phyloP scores from a whole-genome alignment of 2,113 vertebrate genomes.

The Coptodon bakossiorum region DNA sequence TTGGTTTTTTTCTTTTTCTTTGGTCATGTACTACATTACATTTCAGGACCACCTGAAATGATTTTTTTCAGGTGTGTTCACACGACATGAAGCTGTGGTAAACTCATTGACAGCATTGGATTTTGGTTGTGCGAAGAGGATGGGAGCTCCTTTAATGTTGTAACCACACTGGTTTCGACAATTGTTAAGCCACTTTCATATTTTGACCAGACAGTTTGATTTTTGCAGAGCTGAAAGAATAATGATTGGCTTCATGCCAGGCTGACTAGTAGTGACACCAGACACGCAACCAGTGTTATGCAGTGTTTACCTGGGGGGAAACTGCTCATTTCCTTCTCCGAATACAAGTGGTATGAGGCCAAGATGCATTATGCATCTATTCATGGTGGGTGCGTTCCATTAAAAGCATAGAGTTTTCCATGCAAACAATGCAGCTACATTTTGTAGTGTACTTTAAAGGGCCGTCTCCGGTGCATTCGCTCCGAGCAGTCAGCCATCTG shows the following conservation, averaged over 20 bases:
- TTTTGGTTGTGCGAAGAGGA: not conserved
- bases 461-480: not conserved
- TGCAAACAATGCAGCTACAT: not conserved
- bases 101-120: not conserved
- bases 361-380: not conserved
- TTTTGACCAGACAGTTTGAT: not conserved
- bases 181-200: not conserved
- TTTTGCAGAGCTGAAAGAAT: not conserved
- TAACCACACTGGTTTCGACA: not conserved
- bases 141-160: not conserved
- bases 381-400: not conserved
- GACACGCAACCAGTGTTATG: not conserved
- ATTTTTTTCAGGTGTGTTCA: not conserved
- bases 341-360: not conserved
- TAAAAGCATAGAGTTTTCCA: not conserved
- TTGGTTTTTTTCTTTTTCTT: not conserved
- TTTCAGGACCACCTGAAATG: not conserved
- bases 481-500: slow-evolving; percentile 7
- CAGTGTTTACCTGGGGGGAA: not conserved
- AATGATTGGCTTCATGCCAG: not conserved
- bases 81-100: not conserved
- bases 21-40: not conserved
- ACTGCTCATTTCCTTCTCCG: not conserved
- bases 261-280: not conserved
- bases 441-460: not conserved